Percentiles rank a stretch among this genome's conserved stretches.
These are phyloP conservation scores for Eospalax fontanierii DNA, from an alignment of 2,797 vertebrate genomes.

Conservation along the genomic window DNA sequence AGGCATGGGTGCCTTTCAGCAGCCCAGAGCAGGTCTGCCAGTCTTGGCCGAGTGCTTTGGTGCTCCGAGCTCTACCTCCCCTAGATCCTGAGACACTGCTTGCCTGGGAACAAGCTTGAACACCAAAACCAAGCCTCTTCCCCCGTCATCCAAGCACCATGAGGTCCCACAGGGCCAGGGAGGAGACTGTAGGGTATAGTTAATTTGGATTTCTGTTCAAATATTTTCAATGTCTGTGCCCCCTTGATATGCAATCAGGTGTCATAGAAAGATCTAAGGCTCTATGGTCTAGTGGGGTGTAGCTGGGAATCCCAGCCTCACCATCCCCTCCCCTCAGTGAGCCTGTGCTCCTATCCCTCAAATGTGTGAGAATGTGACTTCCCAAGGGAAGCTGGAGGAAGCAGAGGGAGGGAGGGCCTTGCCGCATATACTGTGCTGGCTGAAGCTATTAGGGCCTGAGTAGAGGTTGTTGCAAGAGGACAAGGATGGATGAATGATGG, in stretches of 20 bases:
- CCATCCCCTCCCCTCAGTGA: neutral
- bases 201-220: constrained; percentile 32
- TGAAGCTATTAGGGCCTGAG: neutral
- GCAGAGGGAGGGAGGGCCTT: neutral
- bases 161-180: neutral
- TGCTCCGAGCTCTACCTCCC: neutral
- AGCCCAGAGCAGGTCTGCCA: neutral
- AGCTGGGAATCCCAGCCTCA: neutral
- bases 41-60: neutral
- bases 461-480: neutral
- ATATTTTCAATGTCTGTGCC: neutral
- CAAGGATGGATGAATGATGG: neutral
- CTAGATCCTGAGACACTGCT: neutral
- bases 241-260: neutral
- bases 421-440: neutral
- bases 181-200: neutral
- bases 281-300: neutral
- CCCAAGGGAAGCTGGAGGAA: neutral
- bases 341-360: constrained; percentile 6
- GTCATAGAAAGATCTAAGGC: neutral
- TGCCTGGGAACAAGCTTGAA: neutral
- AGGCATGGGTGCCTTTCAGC: neutral
- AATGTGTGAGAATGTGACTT: neutral
- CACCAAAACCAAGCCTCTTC: neutral
- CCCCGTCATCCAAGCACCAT: neutral